These are phyloP conservation scores for Lacerta agilis DNA, from an alignment of 2,797 vertebrate species.

Conservation along the genomic window DNA sequence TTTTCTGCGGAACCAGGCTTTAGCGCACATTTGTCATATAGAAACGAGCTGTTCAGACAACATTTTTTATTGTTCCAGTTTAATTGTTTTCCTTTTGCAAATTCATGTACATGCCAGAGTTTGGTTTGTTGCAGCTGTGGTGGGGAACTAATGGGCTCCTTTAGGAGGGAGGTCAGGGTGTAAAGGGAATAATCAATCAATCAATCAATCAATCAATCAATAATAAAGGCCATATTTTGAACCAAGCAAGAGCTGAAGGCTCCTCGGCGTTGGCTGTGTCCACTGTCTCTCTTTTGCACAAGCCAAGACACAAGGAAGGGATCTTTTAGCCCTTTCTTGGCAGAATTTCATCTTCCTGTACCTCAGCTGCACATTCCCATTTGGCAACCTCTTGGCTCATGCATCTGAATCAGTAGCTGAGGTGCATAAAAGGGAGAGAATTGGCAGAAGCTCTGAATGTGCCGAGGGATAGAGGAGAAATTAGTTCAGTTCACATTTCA, in stretches of 20 bases:
- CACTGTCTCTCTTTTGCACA: not conserved
- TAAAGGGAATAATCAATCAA: too few relatives aligned
- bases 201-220: too few relatives aligned
- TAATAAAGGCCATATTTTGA: not conserved
- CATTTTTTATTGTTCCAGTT: slow-evolving; percentile 46
- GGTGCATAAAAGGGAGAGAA: not conserved
- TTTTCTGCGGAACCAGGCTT: slow-evolving; percentile 61
- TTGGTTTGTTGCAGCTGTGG: accelerated
- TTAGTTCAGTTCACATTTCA: too few relatives aligned
- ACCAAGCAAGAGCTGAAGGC: too few relatives aligned
- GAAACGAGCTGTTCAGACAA: slow-evolving; percentile 58
- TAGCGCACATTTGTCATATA: slow-evolving; percentile 56
- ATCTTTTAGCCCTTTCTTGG: slow-evolving; percentile 9
- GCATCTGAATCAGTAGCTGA: not conserved
- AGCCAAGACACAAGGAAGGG: not conserved
- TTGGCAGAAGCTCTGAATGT: not conserved
- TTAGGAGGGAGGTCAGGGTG: too few relatives aligned
- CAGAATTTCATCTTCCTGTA: not conserved
- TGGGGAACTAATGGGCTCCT: not conserved
- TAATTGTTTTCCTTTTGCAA: slow-evolving; percentile 1
- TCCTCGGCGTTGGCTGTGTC: not conserved
- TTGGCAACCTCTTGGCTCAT: not conserved
- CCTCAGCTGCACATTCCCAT: not conserved
- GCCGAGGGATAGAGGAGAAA: too few relatives aligned
- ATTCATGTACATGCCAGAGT: not conserved